Conservation (phyloP, 2,888 invertebrate species). For the Sclerodermus sp. region DNA sequence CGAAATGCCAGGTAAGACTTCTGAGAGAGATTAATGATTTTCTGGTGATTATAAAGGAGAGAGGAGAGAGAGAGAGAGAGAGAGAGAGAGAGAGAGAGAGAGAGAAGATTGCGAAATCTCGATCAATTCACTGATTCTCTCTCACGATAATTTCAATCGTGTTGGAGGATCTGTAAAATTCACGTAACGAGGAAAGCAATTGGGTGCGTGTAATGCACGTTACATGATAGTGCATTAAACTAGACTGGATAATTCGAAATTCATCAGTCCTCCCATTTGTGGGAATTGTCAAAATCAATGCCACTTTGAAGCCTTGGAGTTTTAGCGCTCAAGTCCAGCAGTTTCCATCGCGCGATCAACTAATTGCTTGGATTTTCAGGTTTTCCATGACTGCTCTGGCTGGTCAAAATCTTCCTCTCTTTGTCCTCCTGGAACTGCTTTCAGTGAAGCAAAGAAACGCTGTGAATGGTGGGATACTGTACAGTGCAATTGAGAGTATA, state of each 20-base stretch:
- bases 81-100: no score
- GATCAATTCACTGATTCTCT: neutral
- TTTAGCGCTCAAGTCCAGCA: no score
- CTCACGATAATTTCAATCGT: neutral
- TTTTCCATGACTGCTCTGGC: constrained; percentile 83
- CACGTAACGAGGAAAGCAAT: neutral
- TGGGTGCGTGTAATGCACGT: no score
- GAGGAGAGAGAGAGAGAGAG: no score
- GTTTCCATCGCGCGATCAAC: no score
- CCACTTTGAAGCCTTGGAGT: no score
- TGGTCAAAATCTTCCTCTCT: constrained; percentile 78
- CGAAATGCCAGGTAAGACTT: constrained; percentile 73
- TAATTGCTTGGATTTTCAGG: constrained; percentile 59
- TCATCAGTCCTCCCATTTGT: no score
- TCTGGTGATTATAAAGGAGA: no score
- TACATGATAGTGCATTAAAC: no score
- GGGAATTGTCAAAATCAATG: no score
- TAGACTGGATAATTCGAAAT: no score
- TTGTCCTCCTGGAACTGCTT: constrained; percentile 81
- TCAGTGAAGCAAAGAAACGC: constrained; percentile 79
- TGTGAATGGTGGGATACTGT: constrained; percentile 92
- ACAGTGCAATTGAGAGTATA: constrained; percentile 6
- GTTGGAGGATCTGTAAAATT: neutral
- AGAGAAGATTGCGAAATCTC: neutral
- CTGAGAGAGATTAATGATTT: neutral